These are phyloP conservation scores for Nestor notabilis DNA, from an alignment of 2,113 vertebrate genomes.

Conservation along the genomic window DNA sequence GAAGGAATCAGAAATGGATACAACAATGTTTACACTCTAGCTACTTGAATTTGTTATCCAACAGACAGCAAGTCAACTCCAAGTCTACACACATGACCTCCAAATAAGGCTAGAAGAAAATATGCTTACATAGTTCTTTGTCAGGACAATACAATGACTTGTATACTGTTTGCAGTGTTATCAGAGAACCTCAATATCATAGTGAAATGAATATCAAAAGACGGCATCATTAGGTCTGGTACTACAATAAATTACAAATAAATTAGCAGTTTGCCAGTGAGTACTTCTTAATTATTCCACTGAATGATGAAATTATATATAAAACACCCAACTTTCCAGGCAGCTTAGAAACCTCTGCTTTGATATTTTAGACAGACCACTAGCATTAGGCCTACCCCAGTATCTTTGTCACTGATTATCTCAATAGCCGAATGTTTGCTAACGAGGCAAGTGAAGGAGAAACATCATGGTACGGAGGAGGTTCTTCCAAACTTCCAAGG, in stretches of 20 bases:
- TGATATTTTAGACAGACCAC: background rate
- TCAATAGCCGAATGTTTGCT: background rate
- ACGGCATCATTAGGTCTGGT: background rate
- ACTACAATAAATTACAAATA: background rate
- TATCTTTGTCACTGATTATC: background rate
- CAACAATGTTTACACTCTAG: background rate
- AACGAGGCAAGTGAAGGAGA: background rate
- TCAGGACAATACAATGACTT: background rate
- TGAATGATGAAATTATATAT: background rate
- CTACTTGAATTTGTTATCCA: background rate
- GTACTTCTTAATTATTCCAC: background rate
- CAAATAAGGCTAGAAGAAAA: background rate
- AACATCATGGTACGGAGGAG: background rate
- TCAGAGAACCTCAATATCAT: background rate
- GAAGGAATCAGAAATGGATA: background rate
- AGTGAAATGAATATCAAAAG: background rate
- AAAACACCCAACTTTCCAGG: background rate
- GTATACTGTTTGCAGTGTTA: background rate
- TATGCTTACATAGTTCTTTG: background rate
- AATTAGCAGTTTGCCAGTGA: background rate
- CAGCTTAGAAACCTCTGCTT: background rate
- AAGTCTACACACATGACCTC: fast-evolving
- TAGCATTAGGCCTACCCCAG: background rate
- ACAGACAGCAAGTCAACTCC: background rate
- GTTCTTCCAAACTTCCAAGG: background rate